Conservation (phyloP, 2,888 invertebrate species). For the Chrysolina oricalcia region DNA sequence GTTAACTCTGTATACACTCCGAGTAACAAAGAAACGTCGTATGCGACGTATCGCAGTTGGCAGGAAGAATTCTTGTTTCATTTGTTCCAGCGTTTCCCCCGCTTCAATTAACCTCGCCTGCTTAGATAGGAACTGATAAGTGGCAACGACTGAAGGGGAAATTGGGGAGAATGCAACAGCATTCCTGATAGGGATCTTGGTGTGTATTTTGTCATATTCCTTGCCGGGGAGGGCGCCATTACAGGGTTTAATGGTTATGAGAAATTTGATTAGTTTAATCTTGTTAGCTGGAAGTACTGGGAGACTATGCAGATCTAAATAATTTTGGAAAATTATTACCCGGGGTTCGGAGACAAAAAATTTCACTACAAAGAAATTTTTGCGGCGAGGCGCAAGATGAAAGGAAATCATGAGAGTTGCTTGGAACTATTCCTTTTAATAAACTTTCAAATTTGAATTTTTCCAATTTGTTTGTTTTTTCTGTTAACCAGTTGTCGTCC, state of each 20-base stretch:
- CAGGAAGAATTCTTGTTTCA: slow-evolving; percentile 47
- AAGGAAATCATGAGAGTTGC: too few relatives aligned
- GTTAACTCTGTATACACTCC: slow-evolving; percentile 34
- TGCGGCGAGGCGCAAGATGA: too few relatives aligned
- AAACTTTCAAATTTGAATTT: too few relatives aligned
- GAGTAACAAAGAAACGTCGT: slow-evolving; percentile 31
- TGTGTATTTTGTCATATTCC: slow-evolving; percentile 31
- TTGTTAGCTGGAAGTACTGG: slow-evolving; percentile 31
- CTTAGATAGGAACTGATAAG: slow-evolving; percentile 45
- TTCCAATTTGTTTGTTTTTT: too few relatives aligned
- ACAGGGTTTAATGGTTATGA: slow-evolving; percentile 40
- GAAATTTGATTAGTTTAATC: slow-evolving; percentile 39
- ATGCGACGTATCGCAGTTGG: slow-evolving; percentile 41
- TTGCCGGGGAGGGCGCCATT: slow-evolving; percentile 13
- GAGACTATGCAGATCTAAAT: slow-evolving; percentile 21
- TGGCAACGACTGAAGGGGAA: slow-evolving; percentile 27
- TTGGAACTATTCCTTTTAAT: too few relatives aligned
- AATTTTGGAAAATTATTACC: neutral
- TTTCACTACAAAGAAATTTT: too few relatives aligned
- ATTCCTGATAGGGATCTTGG: slow-evolving; percentile 37
- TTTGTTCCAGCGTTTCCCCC: slow-evolving; percentile 53
- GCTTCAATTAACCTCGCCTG: slow-evolving; percentile 53
- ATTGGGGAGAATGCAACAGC: slow-evolving; percentile 43
- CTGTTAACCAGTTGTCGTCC: too few relatives aligned
- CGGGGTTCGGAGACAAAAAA: neutral